Evolutionary conservation across 2,113 vertebrate species (phyloP), one percentile per base, ranked within the genome.

Genomic region (Ceyx margarethae): DNA sequence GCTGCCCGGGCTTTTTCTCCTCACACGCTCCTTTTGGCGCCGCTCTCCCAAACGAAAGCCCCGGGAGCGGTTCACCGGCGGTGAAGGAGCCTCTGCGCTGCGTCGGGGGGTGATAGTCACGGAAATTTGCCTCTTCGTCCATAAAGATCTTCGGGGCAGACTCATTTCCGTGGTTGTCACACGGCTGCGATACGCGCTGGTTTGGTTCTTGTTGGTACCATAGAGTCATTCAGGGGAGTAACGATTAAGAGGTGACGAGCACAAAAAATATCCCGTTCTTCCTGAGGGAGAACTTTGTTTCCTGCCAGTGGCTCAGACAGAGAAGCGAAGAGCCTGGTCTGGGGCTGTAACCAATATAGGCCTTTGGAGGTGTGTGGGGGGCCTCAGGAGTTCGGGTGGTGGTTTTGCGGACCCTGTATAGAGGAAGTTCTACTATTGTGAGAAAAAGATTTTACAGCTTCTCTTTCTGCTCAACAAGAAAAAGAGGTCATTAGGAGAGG

Each of bases 371-470:
- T 7, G 28, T 20, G 43, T 6, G 29, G 13, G 57, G 4, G 33
- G 1, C 22, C 12, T 4, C 5, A 6, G 0, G 23, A 2, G 26
- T 15, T 23, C 6, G 43, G 62, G 3, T 18, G 26, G 50, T 46
- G 74, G 22, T 10, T 85, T 48, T 64, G 48, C 61, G 46, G 82
- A 7, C 68, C 42, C 77, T 22, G 15, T 7, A 48, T 50, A 46
- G 50, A 9, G 56, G 17, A 13, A 10, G 9, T 42, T 84, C 25
- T 6, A 6, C 68, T 91, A 0, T 28, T 53, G 26, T 1, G 2
- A 76, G 66, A 65, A 84, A 78, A 94, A 65, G 23, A 26, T 26
- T 13, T 48, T 66, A n/a, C 8, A 76, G 56, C 18, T 56, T 65
- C 8, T 86, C 22, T 67, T 60, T 6, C 48, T 54, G 6, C 62